Evolutionary conservation across 2,888 invertebrate species (phyloP), one percentile per base, ranked within the genome.

Genomic region (Sussaba pulchella): DNA sequence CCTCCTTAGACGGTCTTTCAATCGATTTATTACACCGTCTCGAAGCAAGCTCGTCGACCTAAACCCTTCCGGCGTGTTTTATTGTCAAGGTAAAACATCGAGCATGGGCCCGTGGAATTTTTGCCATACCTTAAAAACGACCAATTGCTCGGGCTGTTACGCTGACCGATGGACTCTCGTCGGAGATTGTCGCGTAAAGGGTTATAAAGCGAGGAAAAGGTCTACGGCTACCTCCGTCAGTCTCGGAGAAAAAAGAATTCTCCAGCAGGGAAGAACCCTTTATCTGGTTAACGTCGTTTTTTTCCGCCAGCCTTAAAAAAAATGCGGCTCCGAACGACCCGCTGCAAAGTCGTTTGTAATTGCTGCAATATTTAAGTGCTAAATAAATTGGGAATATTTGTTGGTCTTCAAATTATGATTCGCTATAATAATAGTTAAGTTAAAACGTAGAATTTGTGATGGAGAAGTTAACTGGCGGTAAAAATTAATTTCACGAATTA

Each of bases 51-150:
- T 80, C 75, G 43, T 19, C 45, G 54, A 64, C 70, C 64, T 76
- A 75, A 87, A 87, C 86, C 86, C 84, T 88, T 81, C 41, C 74
- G 76, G 41, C 79, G 81, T 82, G 79, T 78, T 87, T 88, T 88
- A 87, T 87, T 86, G 85, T 80, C 88, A 85, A 86, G 88, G 86
- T 83, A 73, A 87, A 82, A 84, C 63, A 82, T 83, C 83, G 83
- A 84, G 73, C 17, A n/a, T 43, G 21, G 10, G 63, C 54, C 57
- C 43, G 57, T 41, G 31, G n/a, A 63, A 50, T 19, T 39, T 41
- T 21, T 43, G 39, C 52, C 43, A 63, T 26, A 66, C 70, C 69
- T 78, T 74, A 66, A 81, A n/a, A 78, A 74, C 66, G 81, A 66
- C 70, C 70, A 78, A 81, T 81, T 81, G 73, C 78, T 73, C 69